Base-by-base conservation (phyloP, 2,797 vertebrate genomes). In the Gymnocypris eckloni region DNA sequence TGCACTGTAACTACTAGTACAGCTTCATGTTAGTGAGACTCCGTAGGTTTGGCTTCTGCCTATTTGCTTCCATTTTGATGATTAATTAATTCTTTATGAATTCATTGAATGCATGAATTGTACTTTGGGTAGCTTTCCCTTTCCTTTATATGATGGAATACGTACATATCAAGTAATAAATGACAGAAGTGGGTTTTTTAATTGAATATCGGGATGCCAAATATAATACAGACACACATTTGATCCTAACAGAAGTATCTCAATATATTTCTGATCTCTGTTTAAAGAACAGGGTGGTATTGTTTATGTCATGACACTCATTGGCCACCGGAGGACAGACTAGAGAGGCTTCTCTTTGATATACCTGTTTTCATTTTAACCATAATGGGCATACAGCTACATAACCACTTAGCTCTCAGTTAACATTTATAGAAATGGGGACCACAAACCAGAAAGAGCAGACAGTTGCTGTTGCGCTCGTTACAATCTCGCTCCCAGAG, bases 271-370 rank as follows among this genome's bases (percentile, higher is more conserved):
- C 18, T 33, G 15, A 28, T 37, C 5, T 76, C 5, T 20, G 39
- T 48, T 41, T 16, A 13, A 48, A 61, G 37, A 59, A 48, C 16
- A 59, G 15, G 39, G 20, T 37, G 20, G 41, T 18, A 43, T 88
- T 91, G 88, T 89, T 91, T 89, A 90, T 93, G 92, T 92, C 10
- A 72, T 93, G 15, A 64, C 86, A 7, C 4, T 12, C 0, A 1
- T 6, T 54, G 84, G 16, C 92, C 95, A 94, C 90, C 59, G 94
- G 94, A 87, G 91, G 94, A 89, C 93, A 92, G 86, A 0, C 81
- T 89, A n/a, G 79, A 71, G 43, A 82, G 76, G 37, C 78, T 76
- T 88, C 52, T 76, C 28, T 84, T 64, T 71, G 43, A 79, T 81
- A 73, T 54, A 39, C 18, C 13, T 67, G 9, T 52, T 77, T 82